phyloP scores from a whole-genome alignment of 2,888 invertebrate genomes.

The Epicampocera succincta region DNA sequence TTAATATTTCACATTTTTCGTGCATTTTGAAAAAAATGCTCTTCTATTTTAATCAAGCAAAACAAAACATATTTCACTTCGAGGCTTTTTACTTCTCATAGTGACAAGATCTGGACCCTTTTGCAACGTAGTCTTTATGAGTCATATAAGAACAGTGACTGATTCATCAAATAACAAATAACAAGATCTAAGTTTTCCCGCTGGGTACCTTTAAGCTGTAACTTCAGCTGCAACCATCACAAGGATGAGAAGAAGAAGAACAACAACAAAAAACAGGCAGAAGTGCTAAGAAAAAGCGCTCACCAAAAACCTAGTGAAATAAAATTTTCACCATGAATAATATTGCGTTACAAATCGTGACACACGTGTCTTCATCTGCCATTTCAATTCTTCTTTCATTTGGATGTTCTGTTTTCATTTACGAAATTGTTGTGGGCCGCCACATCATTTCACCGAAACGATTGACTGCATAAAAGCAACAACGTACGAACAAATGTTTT shows the following conservation, averaged over 20 bases:
- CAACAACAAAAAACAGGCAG: background rate
- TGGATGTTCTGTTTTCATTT: constrained; percentile 37
- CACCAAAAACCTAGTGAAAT: background rate
- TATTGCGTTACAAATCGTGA: constrained; percentile 53
- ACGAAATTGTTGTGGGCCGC: constrained; percentile 56
- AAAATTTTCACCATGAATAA: constrained; percentile 57
- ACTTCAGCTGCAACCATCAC: background rate
- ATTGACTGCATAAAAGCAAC: background rate
- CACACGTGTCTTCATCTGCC: constrained; percentile 46
- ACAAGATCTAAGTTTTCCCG: too few species aligned
- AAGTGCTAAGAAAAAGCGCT: background rate
- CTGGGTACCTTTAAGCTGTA: too few species aligned
- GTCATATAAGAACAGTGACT: too few species aligned
- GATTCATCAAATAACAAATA: too few species aligned
- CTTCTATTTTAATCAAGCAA: too few species aligned
- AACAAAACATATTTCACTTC: too few species aligned
- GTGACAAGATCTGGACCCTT: too few species aligned
- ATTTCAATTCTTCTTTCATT: constrained; percentile 24
- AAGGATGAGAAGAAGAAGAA: too few species aligned
- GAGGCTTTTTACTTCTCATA: too few species aligned
- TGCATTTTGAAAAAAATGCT: too few species aligned
- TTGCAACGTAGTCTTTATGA: too few species aligned
- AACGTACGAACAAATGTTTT: constrained; percentile 5
- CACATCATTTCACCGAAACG: constrained; percentile 11
- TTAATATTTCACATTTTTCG: too few species aligned